Base-by-base conservation (phyloP, 2,888 invertebrate genomes). In the Acheta domesticus region DNA sequence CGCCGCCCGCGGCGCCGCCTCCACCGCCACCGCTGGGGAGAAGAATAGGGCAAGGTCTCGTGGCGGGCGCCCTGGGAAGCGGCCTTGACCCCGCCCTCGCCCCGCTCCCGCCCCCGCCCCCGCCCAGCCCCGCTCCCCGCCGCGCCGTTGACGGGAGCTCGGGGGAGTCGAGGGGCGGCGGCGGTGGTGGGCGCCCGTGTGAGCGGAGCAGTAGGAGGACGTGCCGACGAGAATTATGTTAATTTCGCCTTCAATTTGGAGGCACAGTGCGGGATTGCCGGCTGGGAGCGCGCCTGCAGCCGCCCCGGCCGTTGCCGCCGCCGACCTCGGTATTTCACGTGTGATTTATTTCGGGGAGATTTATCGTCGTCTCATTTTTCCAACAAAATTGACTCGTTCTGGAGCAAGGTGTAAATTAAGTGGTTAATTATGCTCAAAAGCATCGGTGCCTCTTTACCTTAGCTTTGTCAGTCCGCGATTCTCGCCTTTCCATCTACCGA, bases 61-160 rank as follows among this genome's bases (percentile, higher is more conserved):
- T 19, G 16, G 62, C 62, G 62, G n/a, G 62, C 62, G 62, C 62
- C 62, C 62, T 62, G 62, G 62, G 62, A 62, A 62, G 62, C 62
- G 62, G 62, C 62, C 62, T 62, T 62, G 62, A 62, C 62, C 36
- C 36, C 36, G 36, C 36, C 62, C 62, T 62, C 62, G 14, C n/a
- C 62, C 62, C 62, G n/a, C n/a, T 62, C n/a, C 62, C n/a, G 3
- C 62, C 11, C 14, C 62, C 16, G 62, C 36, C 8, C 36, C 36
- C 36, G 5, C 36, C 36, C 36, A 36, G 36, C 36, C 36, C 36
- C 36, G 36, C 36, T 8, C 36, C 36, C 36, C 36, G 5, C 36
- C 36, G 36, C 1, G 36, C 8, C 36, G 36, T 36, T 36, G 36
- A 36, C 36, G 36, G 36, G 36, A 23, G 23, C 23, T 23, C 23